Evolutionary conservation across 2,888 invertebrate genomes (phyloP), one percentile per base, ranked within the genome.

Genomic region (Coronaproctus castanopsis): DNA sequence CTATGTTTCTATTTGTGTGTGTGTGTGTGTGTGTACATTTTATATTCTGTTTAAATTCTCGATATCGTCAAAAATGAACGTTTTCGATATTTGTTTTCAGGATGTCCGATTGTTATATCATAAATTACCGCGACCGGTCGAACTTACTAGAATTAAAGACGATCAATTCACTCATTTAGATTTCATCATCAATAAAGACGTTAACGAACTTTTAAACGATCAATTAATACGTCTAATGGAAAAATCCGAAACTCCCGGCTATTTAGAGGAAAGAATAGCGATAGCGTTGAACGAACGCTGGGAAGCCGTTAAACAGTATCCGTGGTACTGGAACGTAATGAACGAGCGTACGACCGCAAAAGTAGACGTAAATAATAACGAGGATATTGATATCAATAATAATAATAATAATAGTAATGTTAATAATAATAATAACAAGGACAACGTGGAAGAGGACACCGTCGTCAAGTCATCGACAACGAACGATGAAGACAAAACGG

Each of bases 121-220:
- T 0, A 71, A 76, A 58, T 67, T 85, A n/a, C 71, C 74, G 1
- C 77, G 77, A 52, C 52, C 53, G 2, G 73, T 79, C 55, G 79
- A 77, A 36, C 73, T 77, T 52, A 54, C 58, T 22, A 50, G 57
- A 65, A 78, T 85, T 18, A 77, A 80, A 0, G 71, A 76, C 54
- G 72, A 78, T 54, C 74, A 78, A 56, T 86, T 84, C 67, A 85
- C 82, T 68, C 86, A 86, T 65, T 71, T 84, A 18, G 85, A 85
- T 68, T 85, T 82, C 67, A 54, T 23, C 2, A n/a, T 54, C 18
- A 18, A 23, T 21, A n/a, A 20, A 3, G 23, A 21, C 22, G 22
- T 23, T 3, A 23, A 21, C 5, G 5, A 21, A 20, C 3, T 54
- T 3, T 18, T 54, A 21, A 22, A 54, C 18, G 3, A 18, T 3